Evolutionary conservation across 2,888 invertebrate genomes (phyloP).

Genomic region (Catocala fraxini): DNA sequence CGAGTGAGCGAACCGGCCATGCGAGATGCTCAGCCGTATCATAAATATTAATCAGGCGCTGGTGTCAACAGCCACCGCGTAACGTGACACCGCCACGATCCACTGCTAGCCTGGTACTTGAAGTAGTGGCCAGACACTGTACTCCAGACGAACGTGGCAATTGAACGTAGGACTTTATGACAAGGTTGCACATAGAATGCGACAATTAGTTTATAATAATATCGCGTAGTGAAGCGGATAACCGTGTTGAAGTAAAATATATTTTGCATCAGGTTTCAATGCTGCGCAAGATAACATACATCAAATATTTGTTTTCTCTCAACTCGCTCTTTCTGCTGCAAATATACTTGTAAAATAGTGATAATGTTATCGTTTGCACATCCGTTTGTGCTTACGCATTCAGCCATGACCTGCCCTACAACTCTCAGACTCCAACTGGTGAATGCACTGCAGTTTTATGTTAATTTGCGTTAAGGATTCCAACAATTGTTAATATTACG

Average conservation of each 20-base stretch:
- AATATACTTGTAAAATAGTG: constrained; percentile 62
- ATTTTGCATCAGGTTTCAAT: constrained; percentile 19
- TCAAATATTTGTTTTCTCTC: constrained; percentile 57
- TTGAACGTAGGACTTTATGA: constrained; percentile 46
- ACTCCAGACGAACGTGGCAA: constrained; percentile 60
- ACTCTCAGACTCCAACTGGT: constrained; percentile 70
- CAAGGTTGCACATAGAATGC: constrained; percentile 43
- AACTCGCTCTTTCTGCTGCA: constrained; percentile 48
- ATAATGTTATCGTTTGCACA: constrained; percentile 81
- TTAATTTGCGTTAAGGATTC: constrained; percentile 54
- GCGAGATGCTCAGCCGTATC: constrained; percentile 87
- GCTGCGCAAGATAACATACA: constrained; percentile 33
- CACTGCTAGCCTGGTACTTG: constrained; percentile 82
- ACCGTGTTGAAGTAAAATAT: not conserved
- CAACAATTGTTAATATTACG: constrained; percentile 26
- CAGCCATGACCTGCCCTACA: constrained; percentile 86
- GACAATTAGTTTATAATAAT: constrained; percentile 19
- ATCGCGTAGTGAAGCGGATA: constrained; percentile 8
- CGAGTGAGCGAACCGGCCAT: constrained; percentile 84
- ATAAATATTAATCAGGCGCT: constrained; percentile 88
- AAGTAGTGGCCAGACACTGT: constrained; percentile 68
- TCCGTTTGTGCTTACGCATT: constrained; percentile 82
- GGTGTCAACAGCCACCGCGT: constrained; percentile 88
- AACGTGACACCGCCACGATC: constrained; percentile 85
- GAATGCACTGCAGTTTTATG: constrained; percentile 69